Conservation (phyloP, 2,113 vertebrate species). For the Leptosomus discolor region DNA sequence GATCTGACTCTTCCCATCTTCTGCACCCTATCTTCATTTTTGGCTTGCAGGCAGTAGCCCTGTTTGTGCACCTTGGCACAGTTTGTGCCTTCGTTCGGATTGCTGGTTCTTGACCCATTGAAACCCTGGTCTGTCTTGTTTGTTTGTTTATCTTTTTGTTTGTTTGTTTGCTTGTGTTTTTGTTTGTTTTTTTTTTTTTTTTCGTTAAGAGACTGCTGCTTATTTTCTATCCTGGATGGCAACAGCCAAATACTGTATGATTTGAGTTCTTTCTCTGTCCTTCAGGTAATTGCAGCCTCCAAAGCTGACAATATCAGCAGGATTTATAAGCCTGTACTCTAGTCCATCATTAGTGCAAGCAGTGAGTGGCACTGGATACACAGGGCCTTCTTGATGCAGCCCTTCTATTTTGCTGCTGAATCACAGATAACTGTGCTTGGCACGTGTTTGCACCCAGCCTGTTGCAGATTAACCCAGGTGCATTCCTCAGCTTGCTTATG, state of each 20-base stretch:
- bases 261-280: background rate
- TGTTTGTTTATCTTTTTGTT: background rate
- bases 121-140: background rate
- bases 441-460: background rate
- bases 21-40: background rate
- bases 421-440: accelerated
- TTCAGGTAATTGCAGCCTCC: background rate
- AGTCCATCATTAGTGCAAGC: accelerated
- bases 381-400: background rate
- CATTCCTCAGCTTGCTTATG: background rate
- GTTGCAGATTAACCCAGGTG: background rate
- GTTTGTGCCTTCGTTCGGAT: background rate
- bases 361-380: background rate
- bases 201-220: background rate
- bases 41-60: background rate
- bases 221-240: background rate
- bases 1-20: background rate
- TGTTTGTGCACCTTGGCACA: background rate
- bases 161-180: background rate
- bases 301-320: background rate
- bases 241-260: background rate
- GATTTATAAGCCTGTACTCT: background rate
- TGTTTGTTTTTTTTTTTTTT: too few relatives aligned
- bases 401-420: background rate
- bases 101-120: accelerated